Percentiles rank a stretch among this genome's conserved stretches.
Evolutionary conservation across 2,888 invertebrate genomes (phyloP).

Genomic region (Cryptophagus acutangulus): DNA sequence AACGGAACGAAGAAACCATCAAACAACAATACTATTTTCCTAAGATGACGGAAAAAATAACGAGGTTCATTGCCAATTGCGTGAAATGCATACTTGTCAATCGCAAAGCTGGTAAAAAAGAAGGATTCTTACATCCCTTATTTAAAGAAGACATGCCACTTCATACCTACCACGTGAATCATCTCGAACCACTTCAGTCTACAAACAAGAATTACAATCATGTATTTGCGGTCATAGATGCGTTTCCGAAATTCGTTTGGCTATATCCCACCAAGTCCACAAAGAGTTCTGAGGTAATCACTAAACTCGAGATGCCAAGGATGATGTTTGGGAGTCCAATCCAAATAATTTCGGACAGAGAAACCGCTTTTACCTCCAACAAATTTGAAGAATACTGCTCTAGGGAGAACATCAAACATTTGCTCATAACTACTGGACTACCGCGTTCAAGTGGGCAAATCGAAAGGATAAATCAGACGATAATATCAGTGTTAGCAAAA

Average conservation of each 20-base stretch:
- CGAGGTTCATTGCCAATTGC: slow-evolving; percentile 11
- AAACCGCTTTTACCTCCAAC: slow-evolving; percentile 39
- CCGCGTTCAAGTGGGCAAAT: slow-evolving; percentile 41
- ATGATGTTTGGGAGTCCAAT: slow-evolving; percentile 39
- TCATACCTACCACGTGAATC: slow-evolving; percentile 30
- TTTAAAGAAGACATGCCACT: slow-evolving; percentile 24
- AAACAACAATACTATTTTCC: slow-evolving; percentile 20
- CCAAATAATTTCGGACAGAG: slow-evolving; percentile 37
- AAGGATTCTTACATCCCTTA: slow-evolving; percentile 28
- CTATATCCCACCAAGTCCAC: slow-evolving; percentile 34
- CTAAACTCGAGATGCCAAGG: slow-evolving; percentile 27
- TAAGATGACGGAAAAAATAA: slow-evolving; percentile 18
- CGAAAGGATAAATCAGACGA: slow-evolving; percentile 33
- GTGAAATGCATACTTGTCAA: slow-evolving; percentile 24
- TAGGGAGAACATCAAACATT: slow-evolving; percentile 35
- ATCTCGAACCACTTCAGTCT: slow-evolving; percentile 27
- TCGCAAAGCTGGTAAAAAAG: slow-evolving; percentile 23
- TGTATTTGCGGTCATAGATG: slow-evolving; percentile 37
- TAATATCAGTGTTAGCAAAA: slow-evolving; percentile 38
- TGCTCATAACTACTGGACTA: slow-evolving; percentile 32
- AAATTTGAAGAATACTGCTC: slow-evolving; percentile 38
- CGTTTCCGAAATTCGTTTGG: slow-evolving; percentile 36
- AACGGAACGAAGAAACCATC: slow-evolving; percentile 23
- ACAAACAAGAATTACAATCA: slow-evolving; percentile 31
- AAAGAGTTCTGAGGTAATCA: slow-evolving; percentile 27